Conservation (phyloP, 2,797 vertebrate species). For the Dallia pectoralis region DNA sequence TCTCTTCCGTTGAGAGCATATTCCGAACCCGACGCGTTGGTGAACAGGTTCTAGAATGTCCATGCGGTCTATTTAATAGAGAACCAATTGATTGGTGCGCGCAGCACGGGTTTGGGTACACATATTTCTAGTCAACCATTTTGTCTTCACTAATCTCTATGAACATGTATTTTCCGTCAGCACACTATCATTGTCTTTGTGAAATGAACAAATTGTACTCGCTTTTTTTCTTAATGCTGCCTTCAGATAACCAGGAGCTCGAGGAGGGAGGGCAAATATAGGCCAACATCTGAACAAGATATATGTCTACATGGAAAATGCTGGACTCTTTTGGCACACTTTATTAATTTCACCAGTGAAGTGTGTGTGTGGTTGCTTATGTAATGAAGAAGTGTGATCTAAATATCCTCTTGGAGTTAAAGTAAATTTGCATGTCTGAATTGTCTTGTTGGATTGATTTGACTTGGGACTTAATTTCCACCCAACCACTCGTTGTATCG, state of each 20-base stretch:
- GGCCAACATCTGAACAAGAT: not conserved
- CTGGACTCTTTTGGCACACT: not conserved
- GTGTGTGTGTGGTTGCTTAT: not conserved
- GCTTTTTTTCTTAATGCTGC: not conserved
- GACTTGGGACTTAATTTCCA: not conserved
- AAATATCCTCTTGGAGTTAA: not conserved
- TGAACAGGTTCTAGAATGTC: not conserved
- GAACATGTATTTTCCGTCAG: not conserved
- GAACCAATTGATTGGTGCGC: not conserved
- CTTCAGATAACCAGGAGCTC: not conserved
- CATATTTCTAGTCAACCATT: conserved; percentile 50
- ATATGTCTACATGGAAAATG: not conserved
- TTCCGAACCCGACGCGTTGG: not conserved
- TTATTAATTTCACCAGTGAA: not conserved
- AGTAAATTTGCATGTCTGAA: not conserved
- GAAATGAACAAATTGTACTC: not conserved
- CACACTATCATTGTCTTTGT: not conserved
- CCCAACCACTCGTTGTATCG: not conserved
- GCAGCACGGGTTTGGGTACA: not conserved
- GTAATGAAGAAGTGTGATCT: not conserved
- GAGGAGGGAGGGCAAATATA: not conserved
- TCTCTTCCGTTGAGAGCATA: conserved; percentile 74
- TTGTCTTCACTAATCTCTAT: not conserved
- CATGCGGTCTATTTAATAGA: not conserved
- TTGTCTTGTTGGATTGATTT: not conserved